Percentiles rank a stretch among this genome's conserved stretches.
Evolutionary conservation across 2,888 invertebrate species (phyloP).

Genomic region (Graphium colonna): DNA sequence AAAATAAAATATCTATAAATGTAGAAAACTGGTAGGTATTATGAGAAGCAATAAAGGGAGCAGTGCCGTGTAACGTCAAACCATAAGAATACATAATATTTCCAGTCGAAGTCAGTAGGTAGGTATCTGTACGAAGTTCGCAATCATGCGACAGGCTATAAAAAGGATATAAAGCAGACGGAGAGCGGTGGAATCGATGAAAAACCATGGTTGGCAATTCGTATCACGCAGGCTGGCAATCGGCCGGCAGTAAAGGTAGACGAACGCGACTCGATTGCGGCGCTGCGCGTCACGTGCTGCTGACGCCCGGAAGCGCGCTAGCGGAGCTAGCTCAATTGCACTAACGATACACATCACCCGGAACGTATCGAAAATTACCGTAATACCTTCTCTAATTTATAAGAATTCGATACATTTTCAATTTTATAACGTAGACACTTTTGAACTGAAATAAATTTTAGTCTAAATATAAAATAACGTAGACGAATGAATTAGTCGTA

Average conservation of each 20-base stretch:
- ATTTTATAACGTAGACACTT: no score
- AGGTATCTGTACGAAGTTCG: constrained; percentile 8
- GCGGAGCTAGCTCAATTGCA: constrained; percentile 28
- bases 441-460: no score
- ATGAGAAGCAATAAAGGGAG: neutral
- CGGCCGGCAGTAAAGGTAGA: constrained; percentile 75
- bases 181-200: constrained; percentile 56
- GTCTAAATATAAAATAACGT: no score
- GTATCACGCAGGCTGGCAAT: constrained; percentile 74
- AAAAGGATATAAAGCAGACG: constrained; percentile 57
- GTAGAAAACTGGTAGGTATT: neutral
- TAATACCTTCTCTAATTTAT: no score
- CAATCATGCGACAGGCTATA: constrained; percentile 38
- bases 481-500: neutral
- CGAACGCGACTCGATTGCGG: constrained; percentile 50
- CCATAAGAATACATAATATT: neutral
- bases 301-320: constrained; percentile 39
- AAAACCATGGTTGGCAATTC: constrained; percentile 65
- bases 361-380: constrained; percentile 12
- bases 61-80: neutral
- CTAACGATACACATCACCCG: constrained; percentile 18
- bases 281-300: constrained; percentile 36
- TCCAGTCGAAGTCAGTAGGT: constrained; percentile 3
- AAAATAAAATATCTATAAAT: neutral
- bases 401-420: no score